phyloP scores from a whole-genome alignment of 2,113 vertebrate species.

The Oriolus oriolus region DNA sequence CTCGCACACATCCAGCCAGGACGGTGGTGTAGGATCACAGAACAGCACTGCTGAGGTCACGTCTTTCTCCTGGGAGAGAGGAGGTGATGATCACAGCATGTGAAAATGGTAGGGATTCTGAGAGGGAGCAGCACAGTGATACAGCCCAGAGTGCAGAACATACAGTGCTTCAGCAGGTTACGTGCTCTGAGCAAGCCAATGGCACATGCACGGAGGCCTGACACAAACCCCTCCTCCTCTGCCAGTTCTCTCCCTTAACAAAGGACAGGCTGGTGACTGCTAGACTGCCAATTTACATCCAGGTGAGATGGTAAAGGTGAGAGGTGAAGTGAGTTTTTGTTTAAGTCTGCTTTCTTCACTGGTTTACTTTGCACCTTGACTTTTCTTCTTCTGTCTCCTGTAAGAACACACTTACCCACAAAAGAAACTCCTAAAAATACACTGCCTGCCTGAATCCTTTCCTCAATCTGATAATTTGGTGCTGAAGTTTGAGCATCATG shows the following conservation, averaged over 20 bases:
- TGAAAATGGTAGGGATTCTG: neutral
- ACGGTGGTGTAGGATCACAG: fast-evolving
- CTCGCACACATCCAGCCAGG: fast-evolving
- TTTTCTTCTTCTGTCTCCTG: neutral
- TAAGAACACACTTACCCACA: neutral
- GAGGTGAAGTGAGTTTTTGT: neutral
- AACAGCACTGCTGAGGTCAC: neutral
- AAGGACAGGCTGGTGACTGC: neutral
- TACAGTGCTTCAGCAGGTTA: neutral
- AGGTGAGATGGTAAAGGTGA: neutral
- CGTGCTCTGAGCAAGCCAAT: fast-evolving
- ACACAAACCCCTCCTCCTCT: neutral
- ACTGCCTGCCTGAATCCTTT: neutral
- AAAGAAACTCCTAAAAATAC: neutral
- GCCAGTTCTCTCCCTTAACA: neutral
- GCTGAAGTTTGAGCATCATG: neutral
- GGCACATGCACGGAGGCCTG: fast-evolving
- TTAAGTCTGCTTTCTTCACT: neutral
- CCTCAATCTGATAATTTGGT: neutral
- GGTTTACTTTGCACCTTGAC: neutral
- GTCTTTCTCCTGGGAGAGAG: neutral
- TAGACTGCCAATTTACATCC: neutral
- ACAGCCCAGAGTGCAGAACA: fast-evolving
- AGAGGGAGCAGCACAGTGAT: neutral
- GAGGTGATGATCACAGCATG: fast-evolving